Conservation (phyloP, 2,888 invertebrate genomes). For the Cotesia congregata region DNA sequence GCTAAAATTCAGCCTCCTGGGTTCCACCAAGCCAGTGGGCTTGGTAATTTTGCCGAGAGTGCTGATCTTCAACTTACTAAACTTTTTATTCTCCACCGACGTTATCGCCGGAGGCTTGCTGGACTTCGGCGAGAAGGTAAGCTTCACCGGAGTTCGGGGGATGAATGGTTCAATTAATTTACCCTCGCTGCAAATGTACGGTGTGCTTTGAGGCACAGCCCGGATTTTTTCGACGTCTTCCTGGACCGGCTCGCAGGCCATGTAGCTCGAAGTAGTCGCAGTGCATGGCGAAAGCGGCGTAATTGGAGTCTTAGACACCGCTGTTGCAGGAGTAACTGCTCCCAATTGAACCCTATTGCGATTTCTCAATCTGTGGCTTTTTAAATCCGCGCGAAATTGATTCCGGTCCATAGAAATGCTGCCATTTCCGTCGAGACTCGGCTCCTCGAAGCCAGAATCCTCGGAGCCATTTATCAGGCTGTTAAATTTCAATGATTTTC, state of each 20-base stretch:
- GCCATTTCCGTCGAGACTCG: conserved; percentile 14
- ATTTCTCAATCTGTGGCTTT: conserved; percentile 40
- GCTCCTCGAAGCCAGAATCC: conserved; percentile 37
- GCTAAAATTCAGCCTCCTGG: conserved; percentile 63
- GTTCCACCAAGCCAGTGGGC: conserved; percentile 61
- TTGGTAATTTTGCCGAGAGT: conserved; percentile 40
- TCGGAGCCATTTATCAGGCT: conserved; percentile 46
- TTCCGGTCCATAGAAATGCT: conserved; percentile 18
- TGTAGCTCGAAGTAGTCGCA: neutral
- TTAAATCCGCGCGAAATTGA: conserved; percentile 39
- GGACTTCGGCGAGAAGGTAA: conserved; percentile 51
- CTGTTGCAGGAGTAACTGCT: conserved; percentile 45
- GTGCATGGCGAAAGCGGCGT: conserved; percentile 54
- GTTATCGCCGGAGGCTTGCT: conserved; percentile 48
- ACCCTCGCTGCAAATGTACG: conserved; percentile 42
- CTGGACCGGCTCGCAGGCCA: conserved; percentile 54
- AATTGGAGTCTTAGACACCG: conserved; percentile 52
- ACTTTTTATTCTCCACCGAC: conserved; percentile 52
- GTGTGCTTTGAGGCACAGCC: conserved; percentile 57
- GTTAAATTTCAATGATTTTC: conserved; percentile 50
- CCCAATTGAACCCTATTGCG: conserved; percentile 17
- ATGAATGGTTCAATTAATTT: neutral
- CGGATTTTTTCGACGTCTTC: conserved; percentile 60
- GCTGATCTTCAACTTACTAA: conserved; percentile 55
- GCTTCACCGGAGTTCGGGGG: conserved; percentile 27